phyloP scores from a whole-genome alignment of 2,113 vertebrate species.

The Planiliza haematocheilus region DNA sequence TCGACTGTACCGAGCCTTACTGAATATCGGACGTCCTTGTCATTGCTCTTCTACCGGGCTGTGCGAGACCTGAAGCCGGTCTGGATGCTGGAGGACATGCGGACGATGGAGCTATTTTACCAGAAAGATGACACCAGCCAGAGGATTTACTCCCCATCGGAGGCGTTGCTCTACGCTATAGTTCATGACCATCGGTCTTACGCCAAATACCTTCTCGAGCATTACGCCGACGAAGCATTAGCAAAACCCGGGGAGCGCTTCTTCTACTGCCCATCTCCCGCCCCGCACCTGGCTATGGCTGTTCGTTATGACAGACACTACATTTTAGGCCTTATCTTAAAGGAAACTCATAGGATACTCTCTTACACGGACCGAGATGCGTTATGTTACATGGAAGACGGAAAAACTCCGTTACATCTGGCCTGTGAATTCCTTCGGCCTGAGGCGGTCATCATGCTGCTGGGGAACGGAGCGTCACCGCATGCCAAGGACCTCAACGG shows the following conservation, averaged over 20 bases:
- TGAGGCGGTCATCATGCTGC: slow-evolving; percentile 85
- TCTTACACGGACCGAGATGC: slow-evolving; percentile 82
- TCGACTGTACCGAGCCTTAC: slow-evolving; percentile 74
- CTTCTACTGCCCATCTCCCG: slow-evolving; percentile 87
- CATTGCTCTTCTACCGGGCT: slow-evolving; percentile 90
- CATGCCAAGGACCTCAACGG: slow-evolving; percentile 84
- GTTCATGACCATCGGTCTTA: slow-evolving; percentile 91
- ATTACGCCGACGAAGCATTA: slow-evolving; percentile 86
- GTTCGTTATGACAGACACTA: slow-evolving; percentile 89
- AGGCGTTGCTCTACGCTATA: slow-evolving; percentile 91
- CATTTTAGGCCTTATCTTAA: slow-evolving; percentile 88
- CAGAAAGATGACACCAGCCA: slow-evolving; percentile 84
- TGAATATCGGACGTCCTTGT: slow-evolving; percentile 83
- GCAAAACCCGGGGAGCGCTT: slow-evolving; percentile 87
- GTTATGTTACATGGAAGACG: slow-evolving; percentile 85
- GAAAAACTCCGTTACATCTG: slow-evolving; percentile 87
- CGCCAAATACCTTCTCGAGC: slow-evolving; percentile 86
- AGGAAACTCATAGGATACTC: slow-evolving; percentile 83
- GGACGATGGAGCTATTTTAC: slow-evolving; percentile 89
- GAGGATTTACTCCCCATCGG: slow-evolving; percentile 87
- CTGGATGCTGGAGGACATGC: slow-evolving; percentile 93
- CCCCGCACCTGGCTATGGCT: slow-evolving; percentile 88
- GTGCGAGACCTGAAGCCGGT: slow-evolving; percentile 90
- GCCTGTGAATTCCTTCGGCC: slow-evolving; percentile 89
- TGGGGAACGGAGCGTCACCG: slow-evolving; percentile 88